Evolutionary conservation across 2,888 invertebrate genomes (phyloP), one percentile per base, ranked within the genome.

Genomic region (Calliphora vomitoria): DNA sequence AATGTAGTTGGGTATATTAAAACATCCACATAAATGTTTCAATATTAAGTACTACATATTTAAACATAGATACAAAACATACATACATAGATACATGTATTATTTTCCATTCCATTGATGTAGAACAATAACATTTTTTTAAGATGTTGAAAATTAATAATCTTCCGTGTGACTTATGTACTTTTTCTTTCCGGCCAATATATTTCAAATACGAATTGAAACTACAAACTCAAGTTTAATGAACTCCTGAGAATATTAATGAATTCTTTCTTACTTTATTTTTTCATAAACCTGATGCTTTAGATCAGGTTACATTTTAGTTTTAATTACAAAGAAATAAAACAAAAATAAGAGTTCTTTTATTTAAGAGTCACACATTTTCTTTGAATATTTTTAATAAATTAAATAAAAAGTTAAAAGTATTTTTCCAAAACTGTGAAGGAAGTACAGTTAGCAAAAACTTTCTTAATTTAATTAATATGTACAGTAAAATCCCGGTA

Each of bases 41-140:
- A 25, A 62, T 38, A 62, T 38, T 62, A n/a, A 35, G n/a, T 35
- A 62, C 35, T 35, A 62, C 35, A 62, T 15, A 35, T n/a, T n/a
- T n/a, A 35, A 38, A 60, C 31, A 20, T 55, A 55, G 6, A 8
- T 55, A 55, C 13, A 50, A 4, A 25, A 25, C 25, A 25, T 25
- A 25, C 5, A 5, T 68, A 47, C 50, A n/a, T 55, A 31, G 44
- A 5, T 71, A 60, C 38, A 58, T n/a, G 18, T 66, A 60, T 18
- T 18, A 38, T 64, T 55, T 62, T 8, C 25, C 18, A 31, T 75
- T 55, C 20, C 62, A 80, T 53, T 69, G 38, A 38, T 50, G 79
- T 68, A 53, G 74, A 83, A 81, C 71, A 76, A 81, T 55, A 69
- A 80, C 53, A 81, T 69, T 85, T 74, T 11, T 38, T 62, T 62